These are phyloP conservation scores for Xanthorhoe designata DNA, from an alignment of 2,888 invertebrate genomes.

Conservation along the genomic window DNA sequence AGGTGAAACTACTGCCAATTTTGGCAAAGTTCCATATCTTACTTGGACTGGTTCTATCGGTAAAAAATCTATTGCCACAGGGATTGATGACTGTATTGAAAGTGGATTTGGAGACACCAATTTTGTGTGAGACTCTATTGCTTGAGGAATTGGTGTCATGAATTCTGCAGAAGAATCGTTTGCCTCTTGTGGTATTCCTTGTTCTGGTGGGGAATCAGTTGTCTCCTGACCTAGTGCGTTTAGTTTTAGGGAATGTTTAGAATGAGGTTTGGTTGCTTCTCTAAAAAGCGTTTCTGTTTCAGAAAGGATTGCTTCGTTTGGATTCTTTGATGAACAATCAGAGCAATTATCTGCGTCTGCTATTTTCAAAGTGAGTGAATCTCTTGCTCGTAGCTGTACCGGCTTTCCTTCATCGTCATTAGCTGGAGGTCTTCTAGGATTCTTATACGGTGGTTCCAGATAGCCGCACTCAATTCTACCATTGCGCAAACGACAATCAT, in stretches of 20 bases:
- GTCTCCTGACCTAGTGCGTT: neutral
- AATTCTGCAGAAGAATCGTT: neutral
- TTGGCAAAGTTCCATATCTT: neutral
- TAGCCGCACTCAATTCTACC: conserved; percentile 77
- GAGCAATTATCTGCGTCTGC: neutral
- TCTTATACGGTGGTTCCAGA: conserved; percentile 42
- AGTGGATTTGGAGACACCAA: neutral
- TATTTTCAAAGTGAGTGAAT: neutral
- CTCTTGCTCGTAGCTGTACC: neutral
- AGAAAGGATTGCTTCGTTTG: neutral
- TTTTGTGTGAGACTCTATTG: neutral
- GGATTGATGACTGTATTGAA: neutral
- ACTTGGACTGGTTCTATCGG: neutral
- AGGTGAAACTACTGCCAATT: neutral
- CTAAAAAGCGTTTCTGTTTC: neutral
- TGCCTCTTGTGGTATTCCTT: neutral
- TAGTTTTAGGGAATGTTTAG: too few species aligned
- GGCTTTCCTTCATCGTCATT: neutral
- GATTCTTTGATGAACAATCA: neutral
- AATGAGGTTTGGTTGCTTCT: neutral
- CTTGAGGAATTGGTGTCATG: neutral
- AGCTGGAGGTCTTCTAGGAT: conserved; percentile 44
- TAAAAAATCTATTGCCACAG: neutral
- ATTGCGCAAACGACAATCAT: conserved; percentile 61
- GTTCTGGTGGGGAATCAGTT: neutral